Percentiles rank a stretch among this genome's conserved stretches.
Conservation (phyloP, 2,113 vertebrate genomes). For the Zeus faber region DNA sequence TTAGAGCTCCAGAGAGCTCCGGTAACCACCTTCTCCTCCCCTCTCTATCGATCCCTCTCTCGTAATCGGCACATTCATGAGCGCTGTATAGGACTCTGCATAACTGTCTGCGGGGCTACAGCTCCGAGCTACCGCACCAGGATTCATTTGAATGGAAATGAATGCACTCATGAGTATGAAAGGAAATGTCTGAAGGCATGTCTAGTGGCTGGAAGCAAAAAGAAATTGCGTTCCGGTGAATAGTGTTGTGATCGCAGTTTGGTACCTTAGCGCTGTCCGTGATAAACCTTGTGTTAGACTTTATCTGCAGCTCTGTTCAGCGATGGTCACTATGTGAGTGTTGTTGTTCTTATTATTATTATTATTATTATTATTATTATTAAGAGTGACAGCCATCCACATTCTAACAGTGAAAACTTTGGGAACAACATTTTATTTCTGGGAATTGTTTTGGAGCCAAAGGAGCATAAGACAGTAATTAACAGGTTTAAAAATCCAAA, state of each 20-base stretch:
- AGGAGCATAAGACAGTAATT: constrained; percentile 79
- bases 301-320: too few species aligned
- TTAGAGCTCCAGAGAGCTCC: constrained; percentile 31
- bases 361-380: too few species aligned
- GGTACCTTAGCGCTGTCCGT: too few species aligned
- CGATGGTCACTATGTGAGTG: too few species aligned
- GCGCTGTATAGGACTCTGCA: constrained; percentile 55
- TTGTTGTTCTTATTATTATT: too few species aligned
- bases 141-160: constrained; percentile 66
- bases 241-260: constrained; percentile 6
- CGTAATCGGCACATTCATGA: constrained; percentile 38
- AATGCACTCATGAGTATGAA: constrained; percentile 40
- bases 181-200: constrained; percentile 44
- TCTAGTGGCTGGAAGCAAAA: constrained; percentile 29
- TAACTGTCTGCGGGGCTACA: constrained; percentile 53
- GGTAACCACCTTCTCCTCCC: constrained; percentile 25
- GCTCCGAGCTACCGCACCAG: constrained; percentile 31
- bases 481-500: constrained; percentile 72
- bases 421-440: constrained; percentile 98
- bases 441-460: constrained; percentile 91
- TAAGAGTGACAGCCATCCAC: constrained; percentile 37
- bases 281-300: too few species aligned
- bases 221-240: constrained; percentile 32
- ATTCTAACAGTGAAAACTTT: constrained; percentile 72
- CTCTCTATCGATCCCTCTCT: constrained; percentile 23